Conservation (phyloP, 2,888 invertebrate genomes). For the Cheilosia pagana region DNA sequence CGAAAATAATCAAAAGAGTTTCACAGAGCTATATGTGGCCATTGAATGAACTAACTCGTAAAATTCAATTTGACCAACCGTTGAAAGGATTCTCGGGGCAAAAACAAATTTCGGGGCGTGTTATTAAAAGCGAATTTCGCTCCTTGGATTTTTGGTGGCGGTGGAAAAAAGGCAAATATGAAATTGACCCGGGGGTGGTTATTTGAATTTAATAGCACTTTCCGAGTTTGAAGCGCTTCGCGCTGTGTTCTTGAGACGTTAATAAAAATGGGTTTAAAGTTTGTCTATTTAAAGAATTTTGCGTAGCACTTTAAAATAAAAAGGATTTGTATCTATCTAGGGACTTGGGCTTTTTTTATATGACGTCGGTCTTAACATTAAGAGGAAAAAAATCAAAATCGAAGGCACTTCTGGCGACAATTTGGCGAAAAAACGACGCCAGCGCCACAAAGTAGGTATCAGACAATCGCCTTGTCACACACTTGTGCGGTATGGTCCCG, state of each 20-base stretch:
- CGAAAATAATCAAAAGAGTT: constrained; percentile 6
- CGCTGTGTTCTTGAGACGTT: constrained; percentile 42
- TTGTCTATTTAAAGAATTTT: neutral
- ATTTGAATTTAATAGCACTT: constrained; percentile 46
- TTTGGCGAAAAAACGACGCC: neutral
- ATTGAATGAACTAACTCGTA: constrained; percentile 39
- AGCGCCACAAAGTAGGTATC: neutral
- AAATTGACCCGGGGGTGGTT: constrained; percentile 47
- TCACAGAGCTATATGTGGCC: neutral
- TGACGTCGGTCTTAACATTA: too few relatives aligned
- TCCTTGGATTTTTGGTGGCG: constrained; percentile 15
- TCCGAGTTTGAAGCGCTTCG: constrained; percentile 7
- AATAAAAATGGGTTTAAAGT: constrained; percentile 14
- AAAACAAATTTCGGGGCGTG: neutral
- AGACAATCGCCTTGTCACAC: neutral
- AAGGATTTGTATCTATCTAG: neutral
- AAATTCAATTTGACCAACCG: constrained; percentile 55
- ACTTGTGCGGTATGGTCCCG: neutral
- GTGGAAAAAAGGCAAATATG: constrained; percentile 17
- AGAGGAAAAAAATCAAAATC: too few relatives aligned
- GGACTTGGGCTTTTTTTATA: neutral
- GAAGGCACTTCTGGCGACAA: too few relatives aligned
- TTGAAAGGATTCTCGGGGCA: constrained; percentile 17
- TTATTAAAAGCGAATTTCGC: constrained; percentile 47
- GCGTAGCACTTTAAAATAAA: neutral